A percentile compares a stretch with the other conserved stretches of the same genome.
These are phyloP conservation scores for Laspeyria flexula DNA, from an alignment of 2,888 invertebrate genomes.

Conservation along the genomic window DNA sequence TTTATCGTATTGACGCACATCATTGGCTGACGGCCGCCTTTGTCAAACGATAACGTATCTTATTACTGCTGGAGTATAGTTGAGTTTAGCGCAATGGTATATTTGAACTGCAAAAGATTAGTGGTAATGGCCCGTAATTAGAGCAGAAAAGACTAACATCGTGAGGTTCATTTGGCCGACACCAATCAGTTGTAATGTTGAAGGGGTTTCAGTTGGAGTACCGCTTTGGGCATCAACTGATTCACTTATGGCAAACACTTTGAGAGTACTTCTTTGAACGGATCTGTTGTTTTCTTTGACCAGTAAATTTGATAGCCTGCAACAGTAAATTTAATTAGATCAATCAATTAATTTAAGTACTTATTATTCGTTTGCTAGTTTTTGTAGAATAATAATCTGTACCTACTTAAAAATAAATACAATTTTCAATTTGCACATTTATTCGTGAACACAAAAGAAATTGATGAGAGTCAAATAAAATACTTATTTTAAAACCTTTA, in stretches of 20 bases:
- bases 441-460: no score
- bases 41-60: conserved; percentile 50
- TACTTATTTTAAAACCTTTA: not conserved
- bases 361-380: no score
- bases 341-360: no score
- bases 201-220: conserved; percentile 71
- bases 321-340: no score
- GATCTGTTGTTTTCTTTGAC: conserved; percentile 23
- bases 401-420: no score
- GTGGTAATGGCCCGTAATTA: conserved; percentile 83
- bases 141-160: conserved; percentile 83
- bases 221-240: conserved; percentile 62
- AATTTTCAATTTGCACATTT: no score
- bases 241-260: conserved; percentile 71
- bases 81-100: conserved; percentile 44
- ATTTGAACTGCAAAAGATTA: conserved; percentile 67
- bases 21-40: conserved; percentile 22
- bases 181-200: conserved; percentile 72
- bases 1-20: conserved; percentile 47
- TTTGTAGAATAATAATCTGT: no score
- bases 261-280: conserved; percentile 32
- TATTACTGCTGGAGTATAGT: conserved; percentile 51
- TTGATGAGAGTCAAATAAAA: no score
- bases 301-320: conserved; percentile 11
- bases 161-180: conserved; percentile 80